phyloP scores from a whole-genome alignment of 1,140 invertebrate species.

The Drosophila melanogaster region Release_6_plus_ISO1_MT NT_033777.3:9371501-9372000 shows the following conservation, averaged over 20 bases:
- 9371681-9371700: conserved; percentile 66
- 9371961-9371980: conserved; percentile 79
- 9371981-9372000: conserved; percentile 72
- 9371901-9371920: conserved; percentile 56
- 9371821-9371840: conserved; percentile 60
- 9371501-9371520: conserved; percentile 56
- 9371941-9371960: conserved; percentile 72
- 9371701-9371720: conserved; percentile 81
- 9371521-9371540: conserved; percentile 45
- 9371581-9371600: conserved; percentile 31
- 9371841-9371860: conserved; percentile 28
- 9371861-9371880: conserved; percentile 24
- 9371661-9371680: conserved; percentile 30
- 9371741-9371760: conserved; percentile 78
- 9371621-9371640: conserved; percentile 10
- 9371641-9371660: conserved; percentile 41
- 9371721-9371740: conserved; percentile 76
- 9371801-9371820: conserved; percentile 75
- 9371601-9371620: conserved; percentile 42
- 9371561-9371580: conserved; percentile 36
- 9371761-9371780: conserved; percentile 66
- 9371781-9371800: conserved; percentile 57
- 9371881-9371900: conserved; percentile 70
- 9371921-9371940: conserved; percentile 73
- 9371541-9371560: conserved; percentile 38